phyloP scores from a whole-genome alignment of 2,888 invertebrate genomes.

The Drosophila rellima region DNA sequence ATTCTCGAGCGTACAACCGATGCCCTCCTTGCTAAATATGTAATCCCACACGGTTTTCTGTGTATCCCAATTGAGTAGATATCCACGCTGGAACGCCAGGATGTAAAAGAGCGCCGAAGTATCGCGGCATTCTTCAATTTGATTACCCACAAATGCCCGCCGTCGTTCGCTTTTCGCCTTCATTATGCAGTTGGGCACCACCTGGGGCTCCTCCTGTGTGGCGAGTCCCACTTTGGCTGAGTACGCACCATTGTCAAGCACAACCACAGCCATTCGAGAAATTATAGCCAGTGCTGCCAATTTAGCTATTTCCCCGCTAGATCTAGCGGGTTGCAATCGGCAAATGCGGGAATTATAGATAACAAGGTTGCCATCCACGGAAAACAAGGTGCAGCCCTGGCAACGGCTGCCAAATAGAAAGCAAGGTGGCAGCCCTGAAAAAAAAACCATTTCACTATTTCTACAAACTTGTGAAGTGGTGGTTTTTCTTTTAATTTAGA shows the following conservation, averaged over 20 bases:
- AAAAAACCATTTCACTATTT: too few species aligned
- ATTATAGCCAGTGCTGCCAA: too few species aligned
- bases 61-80: slow-evolving; percentile 96
- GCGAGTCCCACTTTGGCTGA: slow-evolving; percentile 94
- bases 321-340: too few species aligned
- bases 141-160: slow-evolving; percentile 96
- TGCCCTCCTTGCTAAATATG: slow-evolving; percentile 94
- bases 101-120: slow-evolving; percentile 97
- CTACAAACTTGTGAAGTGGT: too few species aligned
- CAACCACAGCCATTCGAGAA: slow-evolving; percentile 76
- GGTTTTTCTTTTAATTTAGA: too few species aligned
- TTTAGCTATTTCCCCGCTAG: too few species aligned
- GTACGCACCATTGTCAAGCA: slow-evolving; percentile 96
- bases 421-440: too few species aligned
- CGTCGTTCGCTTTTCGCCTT: slow-evolving; percentile 99
- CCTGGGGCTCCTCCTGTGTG: slow-evolving; percentile 89
- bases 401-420: too few species aligned
- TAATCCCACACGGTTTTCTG: slow-evolving; percentile 98
- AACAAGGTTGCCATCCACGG: neutral
- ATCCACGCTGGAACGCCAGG: slow-evolving; percentile 97
- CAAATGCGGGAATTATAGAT: too few species aligned
- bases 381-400: too few species aligned
- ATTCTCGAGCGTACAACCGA: slow-evolving; percentile 91
- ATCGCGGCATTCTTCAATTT: slow-evolving; percentile 98
- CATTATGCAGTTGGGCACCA: slow-evolving; percentile 97